Conservation (phyloP, 2,888 invertebrate species). For the Drosophila formosana region DNA sequence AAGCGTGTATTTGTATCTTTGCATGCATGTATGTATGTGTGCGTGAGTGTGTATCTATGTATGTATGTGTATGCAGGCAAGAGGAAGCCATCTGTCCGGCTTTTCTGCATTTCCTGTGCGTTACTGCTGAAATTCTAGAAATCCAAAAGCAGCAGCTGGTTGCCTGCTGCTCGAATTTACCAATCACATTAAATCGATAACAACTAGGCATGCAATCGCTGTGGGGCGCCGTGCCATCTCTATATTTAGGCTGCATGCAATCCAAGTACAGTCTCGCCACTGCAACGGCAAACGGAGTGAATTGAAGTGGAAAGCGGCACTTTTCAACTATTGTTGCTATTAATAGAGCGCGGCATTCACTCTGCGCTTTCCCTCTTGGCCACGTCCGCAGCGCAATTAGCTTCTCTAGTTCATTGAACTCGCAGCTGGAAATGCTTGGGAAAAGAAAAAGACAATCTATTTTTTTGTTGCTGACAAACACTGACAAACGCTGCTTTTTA, state of each 20-base stretch:
- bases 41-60: neutral
- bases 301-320: conserved; percentile 52
- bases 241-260: conserved; percentile 48
- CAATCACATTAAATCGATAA: conserved; percentile 44
- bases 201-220: neutral
- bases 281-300: conserved; percentile 23
- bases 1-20: neutral
- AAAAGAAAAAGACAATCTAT: conserved; percentile 11
- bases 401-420: conserved; percentile 62
- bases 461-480: conserved; percentile 61
- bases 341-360: conserved; percentile 44
- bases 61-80: neutral
- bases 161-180: conserved; percentile 48
- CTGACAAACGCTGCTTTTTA: conserved; percentile 64
- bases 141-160: conserved; percentile 53
- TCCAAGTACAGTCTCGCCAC: conserved; percentile 52
- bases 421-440: conserved; percentile 29
- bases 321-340: conserved; percentile 33
- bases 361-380: conserved; percentile 59
- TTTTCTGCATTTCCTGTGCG: conserved; percentile 54
- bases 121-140: conserved; percentile 42
- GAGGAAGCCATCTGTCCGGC: conserved; percentile 46
- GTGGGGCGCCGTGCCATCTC: neutral
- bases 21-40: neutral
- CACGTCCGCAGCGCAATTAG: conserved; percentile 22